Percentiles rank a stretch among this genome's conserved stretches.
These are phyloP conservation scores for Pseudomyrmex flavicornis DNA, from an alignment of 1,140 invertebrate genomes.

Conservation along the genomic window DNA sequence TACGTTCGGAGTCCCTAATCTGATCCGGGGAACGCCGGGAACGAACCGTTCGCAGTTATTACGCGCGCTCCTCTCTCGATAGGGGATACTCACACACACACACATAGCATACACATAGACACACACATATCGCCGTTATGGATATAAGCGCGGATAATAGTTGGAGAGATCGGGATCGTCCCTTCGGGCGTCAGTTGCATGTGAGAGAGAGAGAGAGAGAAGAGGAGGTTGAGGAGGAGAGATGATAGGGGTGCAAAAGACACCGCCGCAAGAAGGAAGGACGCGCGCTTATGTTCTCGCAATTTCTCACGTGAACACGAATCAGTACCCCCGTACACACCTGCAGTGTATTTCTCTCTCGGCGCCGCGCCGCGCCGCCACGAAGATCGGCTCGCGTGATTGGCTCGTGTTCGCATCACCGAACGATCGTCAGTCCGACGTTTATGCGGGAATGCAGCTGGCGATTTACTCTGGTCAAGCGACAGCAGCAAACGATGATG, in stretches of 20 bases:
- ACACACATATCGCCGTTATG: conserved; percentile 57
- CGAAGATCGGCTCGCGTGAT: not conserved
- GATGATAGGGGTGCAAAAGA: not conserved
- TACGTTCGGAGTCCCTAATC: conserved; percentile 66
- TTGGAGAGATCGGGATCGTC: conserved; percentile 69
- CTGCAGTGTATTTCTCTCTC: conserved; percentile 6
- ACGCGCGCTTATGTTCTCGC: conserved; percentile 37
- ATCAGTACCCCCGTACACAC: conserved; percentile 39
- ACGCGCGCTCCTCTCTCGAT: conserved; percentile 66
- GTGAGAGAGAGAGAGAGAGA: not conserved
- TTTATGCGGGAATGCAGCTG: not conserved
- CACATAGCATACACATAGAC: conserved; percentile 14
- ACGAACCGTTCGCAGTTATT: conserved; percentile 73
- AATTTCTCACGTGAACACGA: conserved; percentile 59
- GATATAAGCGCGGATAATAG: conserved; percentile 62
- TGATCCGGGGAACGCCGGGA: conserved; percentile 63
- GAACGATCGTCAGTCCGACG: conserved; percentile 13
- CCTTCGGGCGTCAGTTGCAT: conserved; percentile 46
- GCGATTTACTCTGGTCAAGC: not conserved
- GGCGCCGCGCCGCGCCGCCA: not conserved
- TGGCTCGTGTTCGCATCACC: conserved; percentile 1
- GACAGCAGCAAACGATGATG: conserved; percentile 22
- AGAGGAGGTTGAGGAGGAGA: not conserved
- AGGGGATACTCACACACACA: conserved; percentile 29
- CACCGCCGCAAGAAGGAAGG: conserved; percentile 29